Base-by-base conservation (phyloP, 1,140 invertebrate species). In the Aleiodes sp. region DNA sequence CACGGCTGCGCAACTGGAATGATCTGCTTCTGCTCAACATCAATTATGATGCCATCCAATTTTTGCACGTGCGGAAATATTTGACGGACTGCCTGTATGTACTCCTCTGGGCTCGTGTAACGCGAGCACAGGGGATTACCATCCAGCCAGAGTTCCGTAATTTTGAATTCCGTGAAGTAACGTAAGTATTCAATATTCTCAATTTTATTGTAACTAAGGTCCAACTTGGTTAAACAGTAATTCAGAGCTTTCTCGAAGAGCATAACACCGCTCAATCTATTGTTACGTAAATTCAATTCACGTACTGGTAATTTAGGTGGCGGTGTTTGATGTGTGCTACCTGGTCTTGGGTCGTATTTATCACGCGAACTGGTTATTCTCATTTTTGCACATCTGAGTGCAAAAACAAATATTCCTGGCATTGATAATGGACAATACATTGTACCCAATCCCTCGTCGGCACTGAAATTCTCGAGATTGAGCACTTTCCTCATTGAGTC, bases 101-200 rank as follows among this genome's bases (percentile, higher is more conserved):
- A 86, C 12, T 84, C 83, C 21, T 83, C 78, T 0, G 76, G 19
- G 0, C 52, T 76, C 0, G 19, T 65, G n/a, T 80, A 86, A 7
- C 72, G 76, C 0, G 52, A 26, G 4, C 85, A 86, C 0, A 86
- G 46, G 2, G 85, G 85, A 78, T 86, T 86, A 0, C 84, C 84
- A 72, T 85, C 84, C 3, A 86, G 41, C 78, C 79, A 85, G 0
- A 86, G 39, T 67, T 86, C 84, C 0, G 79, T 84, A 41, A 86
- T 80, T 35, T 81, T 81, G 16, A 77, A 85, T 19, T 86, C 83
- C 1, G 66, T 70, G 31, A 86, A 86, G 46, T 81, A 82, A n/a
- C 75, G 76, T 31, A 86, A 59, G 33, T 78, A 72, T 0, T 70
- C 64, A 0, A 86, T 65, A n/a, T 85, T 81, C 3, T 65, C 19